Conservation (phyloP, 2,888 invertebrate genomes). For the Diadegma fenestrale region DNA sequence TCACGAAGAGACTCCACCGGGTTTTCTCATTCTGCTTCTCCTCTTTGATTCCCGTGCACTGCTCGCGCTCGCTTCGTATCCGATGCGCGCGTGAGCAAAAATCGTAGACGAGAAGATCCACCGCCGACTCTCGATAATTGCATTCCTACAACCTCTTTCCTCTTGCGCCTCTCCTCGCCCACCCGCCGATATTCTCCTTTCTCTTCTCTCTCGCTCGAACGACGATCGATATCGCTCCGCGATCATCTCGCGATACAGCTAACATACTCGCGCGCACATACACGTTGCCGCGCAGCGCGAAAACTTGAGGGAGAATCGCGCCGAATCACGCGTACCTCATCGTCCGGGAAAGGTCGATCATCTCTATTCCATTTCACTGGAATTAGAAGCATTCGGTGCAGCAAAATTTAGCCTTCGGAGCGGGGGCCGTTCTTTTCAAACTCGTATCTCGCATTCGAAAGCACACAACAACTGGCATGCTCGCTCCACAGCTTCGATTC, state of each 20-base stretch:
- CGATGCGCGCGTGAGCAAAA: conserved; percentile 33
- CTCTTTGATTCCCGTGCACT: conserved; percentile 41
- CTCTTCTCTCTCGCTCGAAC: conserved; percentile 3
- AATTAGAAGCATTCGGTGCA: background rate
- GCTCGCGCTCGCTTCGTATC: conserved; percentile 40
- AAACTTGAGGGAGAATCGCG: conserved; percentile 12
- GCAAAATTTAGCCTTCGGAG: background rate
- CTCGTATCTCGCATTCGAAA: background rate
- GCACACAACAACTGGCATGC: background rate
- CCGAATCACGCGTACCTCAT: background rate
- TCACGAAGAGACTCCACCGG: conserved; percentile 77
- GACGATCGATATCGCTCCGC: conserved; percentile 73
- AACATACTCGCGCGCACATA: background rate
- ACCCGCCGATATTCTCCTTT: background rate
- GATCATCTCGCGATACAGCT: conserved; percentile 23
- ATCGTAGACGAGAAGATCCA: conserved; percentile 46
- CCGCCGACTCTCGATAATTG: conserved; percentile 70
- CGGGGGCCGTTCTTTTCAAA: background rate
- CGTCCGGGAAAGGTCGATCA: background rate
- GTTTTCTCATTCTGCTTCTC: conserved; percentile 56
- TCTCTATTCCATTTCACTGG: background rate
- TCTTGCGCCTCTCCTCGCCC: conserved; percentile 16
- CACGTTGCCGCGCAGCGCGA: background rate
- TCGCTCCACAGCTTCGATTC: background rate
- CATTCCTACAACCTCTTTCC: conserved; percentile 69